Evolutionary conservation across 2,888 invertebrate species (phyloP).

Genomic region (Cephus runcator): DNA sequence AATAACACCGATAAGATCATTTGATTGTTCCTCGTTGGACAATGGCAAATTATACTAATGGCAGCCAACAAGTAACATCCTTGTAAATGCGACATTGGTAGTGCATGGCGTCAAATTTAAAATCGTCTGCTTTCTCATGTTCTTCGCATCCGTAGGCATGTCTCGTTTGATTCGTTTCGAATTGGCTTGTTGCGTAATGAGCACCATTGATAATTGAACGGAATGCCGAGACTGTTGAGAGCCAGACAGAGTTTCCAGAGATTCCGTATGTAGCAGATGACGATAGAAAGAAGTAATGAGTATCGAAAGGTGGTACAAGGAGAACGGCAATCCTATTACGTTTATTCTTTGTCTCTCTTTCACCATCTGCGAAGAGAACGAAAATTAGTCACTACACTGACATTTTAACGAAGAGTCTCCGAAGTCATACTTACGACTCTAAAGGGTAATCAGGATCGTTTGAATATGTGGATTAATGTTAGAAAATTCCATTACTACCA

Average conservation of each 20-base stretch:
- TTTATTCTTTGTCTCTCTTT: not conserved
- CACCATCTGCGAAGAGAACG: not conserved
- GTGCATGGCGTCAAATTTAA: not conserved
- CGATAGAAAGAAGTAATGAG: not conserved
- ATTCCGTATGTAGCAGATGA: not conserved
- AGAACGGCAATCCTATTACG: not conserved
- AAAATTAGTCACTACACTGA: not conserved
- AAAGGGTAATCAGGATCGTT: not conserved
- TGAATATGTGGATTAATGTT: not conserved
- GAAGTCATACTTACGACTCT: not conserved
- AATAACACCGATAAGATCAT: not conserved
- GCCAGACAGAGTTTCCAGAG: not conserved
- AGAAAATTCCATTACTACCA: not conserved
- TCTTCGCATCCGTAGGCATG: not conserved
- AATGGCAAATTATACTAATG: too few relatives aligned
- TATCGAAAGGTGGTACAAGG: not conserved
- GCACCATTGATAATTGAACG: not conserved
- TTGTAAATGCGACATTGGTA: not conserved
- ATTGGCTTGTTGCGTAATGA: not conserved
- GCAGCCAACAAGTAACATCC: too few relatives aligned
- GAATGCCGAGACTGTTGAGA: not conserved
- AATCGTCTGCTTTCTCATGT: not conserved
- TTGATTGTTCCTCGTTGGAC: not conserved
- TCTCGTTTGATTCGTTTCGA: not conserved
- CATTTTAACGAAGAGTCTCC: not conserved